These are phyloP conservation scores for Glossophaga mutica DNA, from an alignment of 2,797 vertebrate species.

Conservation along the genomic window DNA sequence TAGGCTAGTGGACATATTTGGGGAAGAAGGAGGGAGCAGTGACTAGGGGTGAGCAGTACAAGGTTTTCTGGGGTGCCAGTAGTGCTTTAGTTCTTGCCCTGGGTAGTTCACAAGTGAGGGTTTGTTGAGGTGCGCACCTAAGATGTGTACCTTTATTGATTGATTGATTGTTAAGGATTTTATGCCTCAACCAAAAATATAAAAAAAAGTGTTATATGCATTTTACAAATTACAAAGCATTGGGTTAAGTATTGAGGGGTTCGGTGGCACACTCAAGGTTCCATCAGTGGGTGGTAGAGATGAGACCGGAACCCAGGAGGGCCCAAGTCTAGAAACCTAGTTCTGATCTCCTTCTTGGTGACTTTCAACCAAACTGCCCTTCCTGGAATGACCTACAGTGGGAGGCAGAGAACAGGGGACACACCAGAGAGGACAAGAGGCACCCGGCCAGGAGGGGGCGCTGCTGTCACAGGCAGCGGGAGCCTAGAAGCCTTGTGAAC, in stretches of 20 bases:
- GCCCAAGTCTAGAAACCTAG: neutral
- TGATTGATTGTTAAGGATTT: neutral
- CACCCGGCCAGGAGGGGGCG: neutral
- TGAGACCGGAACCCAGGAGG: neutral
- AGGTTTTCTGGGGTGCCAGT: neutral
- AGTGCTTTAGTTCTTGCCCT: neutral
- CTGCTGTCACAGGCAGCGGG: neutral
- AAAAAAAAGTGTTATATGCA: neutral
- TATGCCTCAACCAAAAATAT: neutral
- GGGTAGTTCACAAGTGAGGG: neutral
- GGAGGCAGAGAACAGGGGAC: conserved; percentile 19
- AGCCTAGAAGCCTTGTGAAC: neutral
- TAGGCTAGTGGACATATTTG: neutral
- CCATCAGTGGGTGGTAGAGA: neutral
- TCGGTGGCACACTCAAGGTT: neutral
- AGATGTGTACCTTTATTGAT: neutral
- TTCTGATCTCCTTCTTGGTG: neutral
- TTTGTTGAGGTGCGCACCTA: neutral
- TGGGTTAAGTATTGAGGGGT: neutral
- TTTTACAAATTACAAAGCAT: neutral
- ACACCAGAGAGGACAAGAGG: fast-evolving
- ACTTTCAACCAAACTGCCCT: neutral
- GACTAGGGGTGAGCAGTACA: fast-evolving
- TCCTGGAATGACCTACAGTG: conserved; percentile 11
- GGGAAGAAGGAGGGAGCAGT: neutral